Conservation (phyloP, 1,140 invertebrate genomes). For the Olivierus martensii region DNA sequence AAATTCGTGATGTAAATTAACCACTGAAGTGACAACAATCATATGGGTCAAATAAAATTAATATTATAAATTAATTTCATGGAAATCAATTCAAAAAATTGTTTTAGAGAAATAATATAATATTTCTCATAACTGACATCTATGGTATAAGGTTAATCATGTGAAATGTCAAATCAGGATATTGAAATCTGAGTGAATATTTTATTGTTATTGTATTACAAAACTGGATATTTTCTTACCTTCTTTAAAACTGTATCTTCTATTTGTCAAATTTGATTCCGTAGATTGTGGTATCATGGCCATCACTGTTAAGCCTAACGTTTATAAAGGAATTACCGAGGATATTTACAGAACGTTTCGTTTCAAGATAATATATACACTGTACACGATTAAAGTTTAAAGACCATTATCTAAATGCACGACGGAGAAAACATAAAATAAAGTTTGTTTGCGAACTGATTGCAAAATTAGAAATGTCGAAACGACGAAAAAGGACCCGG, state of each 20-base stretch:
- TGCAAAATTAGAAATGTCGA: slow-evolving; percentile 18
- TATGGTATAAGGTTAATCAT: too few relatives aligned
- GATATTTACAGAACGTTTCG: slow-evolving; percentile 12
- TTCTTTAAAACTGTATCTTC: slow-evolving; percentile 3
- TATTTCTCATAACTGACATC: too few relatives aligned
- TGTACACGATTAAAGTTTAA: slow-evolving; percentile 6
- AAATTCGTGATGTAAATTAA: too few relatives aligned
- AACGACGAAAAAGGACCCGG: slow-evolving; percentile 11
- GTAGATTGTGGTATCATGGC: slow-evolving; percentile 15
- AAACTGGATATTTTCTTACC: not conserved
- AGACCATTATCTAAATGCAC: slow-evolving; percentile 5
- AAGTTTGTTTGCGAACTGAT: slow-evolving; percentile 9
- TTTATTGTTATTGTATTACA: too few relatives aligned
- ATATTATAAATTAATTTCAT: too few relatives aligned
- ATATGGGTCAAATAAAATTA: too few relatives aligned
- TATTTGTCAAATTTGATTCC: slow-evolving; percentile 12
- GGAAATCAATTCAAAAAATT: too few relatives aligned
- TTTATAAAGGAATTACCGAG: slow-evolving; percentile 10
- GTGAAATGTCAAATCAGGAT: too few relatives aligned
- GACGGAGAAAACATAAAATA: slow-evolving; percentile 14
- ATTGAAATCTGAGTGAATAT: too few relatives aligned
- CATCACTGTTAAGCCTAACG: slow-evolving; percentile 13
- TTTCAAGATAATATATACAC: slow-evolving; percentile 13
- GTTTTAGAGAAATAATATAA: too few relatives aligned
- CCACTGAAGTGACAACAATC: too few relatives aligned